Base-by-base conservation (phyloP, 2,797 vertebrate genomes). In the Somateria mollissima region DNA sequence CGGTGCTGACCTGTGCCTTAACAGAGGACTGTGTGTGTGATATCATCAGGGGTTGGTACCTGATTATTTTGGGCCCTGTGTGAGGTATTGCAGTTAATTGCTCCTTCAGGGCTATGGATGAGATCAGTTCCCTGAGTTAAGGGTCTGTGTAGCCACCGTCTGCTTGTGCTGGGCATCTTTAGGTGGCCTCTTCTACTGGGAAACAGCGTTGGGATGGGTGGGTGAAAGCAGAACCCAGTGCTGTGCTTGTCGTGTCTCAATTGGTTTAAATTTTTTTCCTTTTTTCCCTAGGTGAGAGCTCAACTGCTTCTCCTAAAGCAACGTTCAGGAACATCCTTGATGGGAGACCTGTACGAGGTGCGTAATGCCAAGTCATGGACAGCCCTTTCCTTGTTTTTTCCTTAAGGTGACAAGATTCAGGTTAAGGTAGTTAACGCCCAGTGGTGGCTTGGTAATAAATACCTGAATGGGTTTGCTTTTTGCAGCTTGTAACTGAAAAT, bases 311-410 rank as follows among this genome's bases (percentile, higher is more conserved):
- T 45, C 21, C 30, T 51, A 92, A 65, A 88, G 62, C 79, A 64
- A 43, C 15, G 15, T 76, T 94, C 37, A 79, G 91, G 83, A 76
- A 8, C 60, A 11, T 45, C 87, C 53, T 95, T 95, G 91, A 96
- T 95, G 89, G 84, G 94, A 96, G 66, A 56, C 80, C 73, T 86
- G 11, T 18, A 16, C 60, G 60, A 97, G 96, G 96, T 97, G 95
- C 0, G 95, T 92, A 66, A 92, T 11, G 34, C 11, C 4, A 37
- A 45, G 41, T 62, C 11, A 19, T n/a, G 27, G 32, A 51, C 88
- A 62, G 51, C 3, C 11, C 76, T 80, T 76, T 70, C 20, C 19
- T 76, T 49, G 5, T 69, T 90, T 84, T 87, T 84, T 65, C 16
- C 9, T 24, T 60, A 70, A 57, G n/a, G 11, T 53, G 21, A 12